Base-by-base conservation (phyloP, 1,140 invertebrate genomes). In the Zaprionus vittiger region DNA sequence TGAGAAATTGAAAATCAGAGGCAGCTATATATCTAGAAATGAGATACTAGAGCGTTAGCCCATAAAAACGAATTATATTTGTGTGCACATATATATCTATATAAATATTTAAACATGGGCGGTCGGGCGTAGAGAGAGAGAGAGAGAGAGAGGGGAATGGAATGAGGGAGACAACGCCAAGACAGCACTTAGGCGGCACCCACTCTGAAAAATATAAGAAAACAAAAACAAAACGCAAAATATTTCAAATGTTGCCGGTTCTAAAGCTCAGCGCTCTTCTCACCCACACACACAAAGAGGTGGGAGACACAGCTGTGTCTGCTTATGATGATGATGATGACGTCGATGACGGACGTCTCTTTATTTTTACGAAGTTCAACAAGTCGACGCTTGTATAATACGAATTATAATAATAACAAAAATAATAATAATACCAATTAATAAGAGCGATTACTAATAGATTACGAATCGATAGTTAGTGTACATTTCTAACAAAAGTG, bases 131-230 rank as follows among this genome's bases (percentile, higher is more conserved):
- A 31, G 70, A 82, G 74, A 66, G 75, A 83, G 77, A 66, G 75
- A 83, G 77, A 73, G 34, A 28, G 65, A 82, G 74, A 62, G 75
- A 83, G 77, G 69, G 37, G 14, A 38, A 38, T 12, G 14, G 37
- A 38, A 7, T 15, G 14, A 38, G 41, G 17, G n/a, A 17, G 41
- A 47, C 41, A 47, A 17, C 41, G n/a, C n/a, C 14, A 55, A 73
- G 65, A 62, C 72, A 84, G 82, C 82, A 85, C 82, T 85, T 85
- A 85, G 82, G 81, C 78, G 84, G 84, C 83, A 87, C 84, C 83
- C 83, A 89, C 84, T 80, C 80, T 83, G 52, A 73, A 73, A 79
- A 73, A 80, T 68, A 68, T 64, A 84, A 41, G 41, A 67, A 54
- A 41, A 63, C n/a, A 31, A 31, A 24, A 54, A 24, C 52, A 75